Evolutionary conservation across 2,797 vertebrate genomes (phyloP).

Genomic region (Enteromius fasciolatus): DNA sequence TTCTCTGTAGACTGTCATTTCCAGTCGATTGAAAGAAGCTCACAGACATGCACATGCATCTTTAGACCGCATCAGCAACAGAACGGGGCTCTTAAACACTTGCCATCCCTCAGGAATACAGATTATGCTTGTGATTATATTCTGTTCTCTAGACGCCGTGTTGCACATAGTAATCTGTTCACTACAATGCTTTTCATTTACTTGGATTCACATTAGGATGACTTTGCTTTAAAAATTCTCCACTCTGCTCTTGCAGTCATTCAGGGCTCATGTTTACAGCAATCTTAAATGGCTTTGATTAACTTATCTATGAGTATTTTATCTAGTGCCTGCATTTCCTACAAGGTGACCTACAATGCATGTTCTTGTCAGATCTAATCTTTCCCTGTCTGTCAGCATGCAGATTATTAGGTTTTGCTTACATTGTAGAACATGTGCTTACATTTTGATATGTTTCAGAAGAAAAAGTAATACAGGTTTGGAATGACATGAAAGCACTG

Average conservation of each 20-base stretch:
- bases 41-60: slow-evolving; percentile 18
- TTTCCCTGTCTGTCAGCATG: slow-evolving; percentile 35
- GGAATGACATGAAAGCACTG: too few relatives aligned
- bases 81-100: neutral
- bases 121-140: slow-evolving; percentile 24
- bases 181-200: neutral
- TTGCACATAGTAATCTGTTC: slow-evolving; percentile 22
- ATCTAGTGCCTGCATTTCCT: slow-evolving; percentile 34
- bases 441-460: too few relatives aligned
- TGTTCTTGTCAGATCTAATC: slow-evolving; percentile 53
- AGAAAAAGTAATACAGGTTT: too few relatives aligned
- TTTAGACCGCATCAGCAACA: neutral
- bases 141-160: neutral
- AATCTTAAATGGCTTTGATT: slow-evolving; percentile 5
- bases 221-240: neutral
- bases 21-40: neutral
- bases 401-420: slow-evolving; percentile 10
- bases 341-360: slow-evolving; percentile 54
- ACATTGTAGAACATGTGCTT: too few relatives aligned
- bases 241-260: neutral
- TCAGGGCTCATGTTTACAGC: slow-evolving; percentile 2
- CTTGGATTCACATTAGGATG: slow-evolving; percentile 5
- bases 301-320: neutral
- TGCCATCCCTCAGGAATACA: slow-evolving; percentile 21
- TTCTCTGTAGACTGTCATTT: slow-evolving; percentile 1